Conservation (phyloP, 2,888 invertebrate species). For the Frankliniella fusca region DNA sequence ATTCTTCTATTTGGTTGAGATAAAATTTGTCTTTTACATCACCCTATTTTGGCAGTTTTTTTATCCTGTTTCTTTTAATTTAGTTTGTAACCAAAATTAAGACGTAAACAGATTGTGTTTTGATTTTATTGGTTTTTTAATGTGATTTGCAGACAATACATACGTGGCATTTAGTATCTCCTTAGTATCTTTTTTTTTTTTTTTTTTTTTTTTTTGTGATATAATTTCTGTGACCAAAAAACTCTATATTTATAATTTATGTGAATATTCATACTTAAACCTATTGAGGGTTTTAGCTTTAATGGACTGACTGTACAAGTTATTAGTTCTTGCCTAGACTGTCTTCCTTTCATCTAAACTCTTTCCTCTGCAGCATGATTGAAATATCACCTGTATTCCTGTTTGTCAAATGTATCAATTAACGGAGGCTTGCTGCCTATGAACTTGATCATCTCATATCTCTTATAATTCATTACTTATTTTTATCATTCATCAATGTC, state of each 20-base stretch:
- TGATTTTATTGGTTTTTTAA: not conserved
- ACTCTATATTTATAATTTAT: not conserved
- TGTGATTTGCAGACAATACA: not conserved
- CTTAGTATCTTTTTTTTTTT: not conserved
- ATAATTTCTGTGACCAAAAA: not conserved
- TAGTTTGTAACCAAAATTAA: not conserved
- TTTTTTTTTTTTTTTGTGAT: not conserved
- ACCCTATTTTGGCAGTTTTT: no score
- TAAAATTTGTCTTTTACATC: no score
- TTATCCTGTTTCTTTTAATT: not conserved
- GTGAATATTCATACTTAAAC: not conserved
- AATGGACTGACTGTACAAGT: not conserved
- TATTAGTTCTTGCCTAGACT: not conserved
- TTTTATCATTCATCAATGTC: not conserved
- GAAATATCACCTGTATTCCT: not conserved
- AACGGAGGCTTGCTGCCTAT: not conserved
- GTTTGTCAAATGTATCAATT: not conserved
- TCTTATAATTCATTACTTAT: not conserved
- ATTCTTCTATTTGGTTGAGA: no score
- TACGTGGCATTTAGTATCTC: not conserved
- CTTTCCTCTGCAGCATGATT: not conserved
- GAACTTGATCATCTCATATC: not conserved
- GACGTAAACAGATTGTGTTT: not conserved
- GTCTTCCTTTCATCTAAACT: not conserved
- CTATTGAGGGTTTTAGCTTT: not conserved